phyloP scores from a whole-genome alignment of 92 coral and sea anemone genomes.

The Chrysogorgia sp. region DNA sequence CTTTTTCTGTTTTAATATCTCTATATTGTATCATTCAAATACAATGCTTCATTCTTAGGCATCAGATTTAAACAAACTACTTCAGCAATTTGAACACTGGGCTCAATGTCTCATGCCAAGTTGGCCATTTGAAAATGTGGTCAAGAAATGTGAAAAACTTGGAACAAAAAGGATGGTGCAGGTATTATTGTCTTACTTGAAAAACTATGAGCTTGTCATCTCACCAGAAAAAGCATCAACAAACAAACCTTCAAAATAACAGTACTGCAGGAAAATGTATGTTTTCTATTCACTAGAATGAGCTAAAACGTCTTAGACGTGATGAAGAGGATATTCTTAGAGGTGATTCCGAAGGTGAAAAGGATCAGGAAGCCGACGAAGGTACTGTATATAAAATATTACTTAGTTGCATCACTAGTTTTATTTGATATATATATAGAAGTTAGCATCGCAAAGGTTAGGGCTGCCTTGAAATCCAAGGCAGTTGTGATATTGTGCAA shows the following conservation, averaged over 20 bases:
- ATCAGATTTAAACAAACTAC: slow-evolving; percentile 78
- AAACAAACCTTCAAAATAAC: neutral
- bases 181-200: slow-evolving; percentile 39
- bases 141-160: slow-evolving; percentile 82
- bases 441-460: neutral
- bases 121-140: slow-evolving; percentile 88
- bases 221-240: neutral
- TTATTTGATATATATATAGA: too few species aligned
- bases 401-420: too few species aligned
- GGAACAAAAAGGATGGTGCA: slow-evolving; percentile 85
- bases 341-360: slow-evolving; percentile 59
- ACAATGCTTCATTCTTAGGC: slow-evolving; percentile 55
- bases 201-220: neutral
- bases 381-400: slow-evolving; percentile 59
- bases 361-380: slow-evolving; percentile 61
- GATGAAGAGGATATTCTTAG: slow-evolving; percentile 72
- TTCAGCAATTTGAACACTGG: slow-evolving; percentile 94
- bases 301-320: slow-evolving; percentile 79
- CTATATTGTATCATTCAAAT: neutral
- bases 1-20: too few species aligned
- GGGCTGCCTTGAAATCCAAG: too few species aligned
- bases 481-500: too few species aligned
- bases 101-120: slow-evolving; percentile 94
- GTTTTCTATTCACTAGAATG: slow-evolving; percentile 58
- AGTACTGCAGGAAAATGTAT: neutral